A percentile compares a stretch with the other conserved stretches of the same genome.
These are phyloP conservation scores for Eremophila alpestris DNA, from an alignment of 2,797 vertebrate species.

Conservation along the genomic window DNA sequence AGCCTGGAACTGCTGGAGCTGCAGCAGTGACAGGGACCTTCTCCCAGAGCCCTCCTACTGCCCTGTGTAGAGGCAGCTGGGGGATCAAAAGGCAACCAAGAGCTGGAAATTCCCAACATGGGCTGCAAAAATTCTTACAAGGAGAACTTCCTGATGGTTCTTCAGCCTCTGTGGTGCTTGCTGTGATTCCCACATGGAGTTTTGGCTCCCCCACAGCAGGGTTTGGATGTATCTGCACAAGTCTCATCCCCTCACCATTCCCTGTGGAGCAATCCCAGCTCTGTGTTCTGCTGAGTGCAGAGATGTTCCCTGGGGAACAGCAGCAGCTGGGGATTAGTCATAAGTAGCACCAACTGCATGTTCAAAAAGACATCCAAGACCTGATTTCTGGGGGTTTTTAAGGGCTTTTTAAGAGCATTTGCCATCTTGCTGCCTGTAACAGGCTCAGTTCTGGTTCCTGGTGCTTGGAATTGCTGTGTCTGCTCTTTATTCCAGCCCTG, in stretches of 20 bases:
- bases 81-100: background rate
- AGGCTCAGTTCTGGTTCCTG: background rate
- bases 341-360: background rate
- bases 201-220: background rate
- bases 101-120: background rate
- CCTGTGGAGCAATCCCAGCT: background rate
- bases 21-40: background rate
- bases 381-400: background rate
- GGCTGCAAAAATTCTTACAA: background rate
- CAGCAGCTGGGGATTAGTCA: conserved; percentile 29
- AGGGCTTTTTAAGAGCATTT: background rate
- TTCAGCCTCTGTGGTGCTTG: background rate
- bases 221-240: background rate
- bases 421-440: background rate
- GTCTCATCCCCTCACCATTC: background rate
- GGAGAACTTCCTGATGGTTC: background rate
- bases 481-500: background rate
- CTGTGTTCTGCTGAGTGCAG: background rate
- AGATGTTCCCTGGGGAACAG: background rate
- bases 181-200: background rate
- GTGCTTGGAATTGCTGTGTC: background rate
- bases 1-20: background rate
- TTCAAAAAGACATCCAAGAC: background rate
- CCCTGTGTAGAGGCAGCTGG: background rate
- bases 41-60: background rate